phyloP scores from a whole-genome alignment of 1,140 invertebrate genomes.

The Pteromalus puparum region DNA sequence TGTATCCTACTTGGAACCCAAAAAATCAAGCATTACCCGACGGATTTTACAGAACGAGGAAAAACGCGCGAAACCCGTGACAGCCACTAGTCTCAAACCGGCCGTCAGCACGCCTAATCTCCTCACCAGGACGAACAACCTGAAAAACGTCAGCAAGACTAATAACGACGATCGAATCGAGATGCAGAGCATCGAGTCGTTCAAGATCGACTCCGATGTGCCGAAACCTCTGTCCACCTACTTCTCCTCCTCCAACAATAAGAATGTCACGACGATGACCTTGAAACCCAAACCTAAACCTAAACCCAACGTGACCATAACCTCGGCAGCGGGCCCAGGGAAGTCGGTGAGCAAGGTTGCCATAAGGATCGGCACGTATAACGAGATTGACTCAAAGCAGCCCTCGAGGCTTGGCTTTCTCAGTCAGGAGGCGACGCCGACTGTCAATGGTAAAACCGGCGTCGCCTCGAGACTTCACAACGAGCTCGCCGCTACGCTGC shows the following conservation, averaged over 20 bases:
- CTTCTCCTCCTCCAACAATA: slow-evolving; percentile 69
- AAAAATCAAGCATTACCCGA: neutral
- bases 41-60: slow-evolving; percentile 63
- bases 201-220: slow-evolving; percentile 78
- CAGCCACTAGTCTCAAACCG: slow-evolving; percentile 58
- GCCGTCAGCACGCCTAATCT: slow-evolving; percentile 58
- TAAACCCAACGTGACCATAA: slow-evolving; percentile 24
- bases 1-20: neutral
- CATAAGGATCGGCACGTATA: slow-evolving; percentile 70
- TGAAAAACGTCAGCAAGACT: neutral
- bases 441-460: slow-evolving; percentile 63
- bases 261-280: slow-evolving; percentile 43
- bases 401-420: slow-evolving; percentile 83
- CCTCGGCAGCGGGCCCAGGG: slow-evolving; percentile 50
- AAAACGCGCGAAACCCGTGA: slow-evolving; percentile 55
- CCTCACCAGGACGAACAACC: neutral
- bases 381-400: slow-evolving; percentile 76
- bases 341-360: slow-evolving; percentile 65
- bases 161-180: slow-evolving; percentile 76
- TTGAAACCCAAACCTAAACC: slow-evolving; percentile 51
- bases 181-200: slow-evolving; percentile 84
- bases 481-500: slow-evolving; percentile 83
- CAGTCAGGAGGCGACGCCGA: slow-evolving; percentile 65
- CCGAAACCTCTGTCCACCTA: slow-evolving; percentile 82
- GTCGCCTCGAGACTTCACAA: slow-evolving; percentile 82